Evolutionary conservation across 2,113 vertebrate genomes (phyloP).

Genomic region (Anhinga rufa): DNA sequence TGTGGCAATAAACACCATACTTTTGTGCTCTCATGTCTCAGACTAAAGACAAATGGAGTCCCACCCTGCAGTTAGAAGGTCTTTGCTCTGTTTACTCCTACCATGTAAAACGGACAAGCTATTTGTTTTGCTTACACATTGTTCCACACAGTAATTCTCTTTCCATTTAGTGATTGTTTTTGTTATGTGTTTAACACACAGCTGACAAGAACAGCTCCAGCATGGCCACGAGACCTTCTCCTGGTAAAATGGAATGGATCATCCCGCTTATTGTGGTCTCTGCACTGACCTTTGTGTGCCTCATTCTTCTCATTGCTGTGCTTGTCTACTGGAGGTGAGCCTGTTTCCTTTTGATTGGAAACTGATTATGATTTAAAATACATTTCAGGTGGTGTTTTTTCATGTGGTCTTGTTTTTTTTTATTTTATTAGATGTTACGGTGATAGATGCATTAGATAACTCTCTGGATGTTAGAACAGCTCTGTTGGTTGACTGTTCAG

Average conservation of each 20-base stretch:
- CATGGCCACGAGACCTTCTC: conserved; percentile 78
- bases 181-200: conserved; percentile 52
- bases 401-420: not conserved
- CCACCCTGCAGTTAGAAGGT: conserved; percentile 16
- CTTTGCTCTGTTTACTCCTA: conserved; percentile 33
- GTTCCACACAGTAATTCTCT: not conserved
- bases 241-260: conserved; percentile 94
- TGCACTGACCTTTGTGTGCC: conserved; percentile 93
- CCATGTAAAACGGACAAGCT: conserved; percentile 22
- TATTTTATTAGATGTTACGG: not conserved
- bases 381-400: not conserved
- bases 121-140: not conserved
- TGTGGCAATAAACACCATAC: conserved; percentile 51
- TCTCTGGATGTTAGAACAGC: not conserved
- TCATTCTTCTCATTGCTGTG: conserved; percentile 92
- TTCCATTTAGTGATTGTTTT: not conserved
- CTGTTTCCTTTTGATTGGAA: not conserved
- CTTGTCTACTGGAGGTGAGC: conserved; percentile 98
- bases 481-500: not conserved
- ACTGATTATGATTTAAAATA: not conserved
- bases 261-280: conserved; percentile 96
- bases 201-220: conserved; percentile 82
- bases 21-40: conserved; percentile 37
- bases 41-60: conserved; percentile 41
- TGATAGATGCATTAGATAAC: not conserved